These are phyloP conservation scores for Rhadina sibilatrix DNA, from an alignment of 2,113 vertebrate genomes.

Conservation along the genomic window DNA sequence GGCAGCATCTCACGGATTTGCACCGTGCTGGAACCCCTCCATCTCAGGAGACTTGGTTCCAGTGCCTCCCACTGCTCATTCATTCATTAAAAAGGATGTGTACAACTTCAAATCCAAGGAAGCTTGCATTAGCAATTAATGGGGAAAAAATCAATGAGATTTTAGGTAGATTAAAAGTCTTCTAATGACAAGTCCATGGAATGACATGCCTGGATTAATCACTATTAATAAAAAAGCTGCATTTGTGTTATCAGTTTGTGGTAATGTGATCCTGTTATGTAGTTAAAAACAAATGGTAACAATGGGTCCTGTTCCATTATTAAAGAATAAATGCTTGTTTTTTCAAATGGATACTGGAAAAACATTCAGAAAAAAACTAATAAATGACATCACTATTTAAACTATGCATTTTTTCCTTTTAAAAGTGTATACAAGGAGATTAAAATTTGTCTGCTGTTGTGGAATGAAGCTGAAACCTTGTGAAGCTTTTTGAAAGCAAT, in stretches of 20 bases:
- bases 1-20: not conserved
- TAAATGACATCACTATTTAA: not conserved
- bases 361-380: not conserved
- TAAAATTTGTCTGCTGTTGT: not conserved
- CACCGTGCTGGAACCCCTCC: not conserved
- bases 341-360: not conserved
- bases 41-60: not conserved
- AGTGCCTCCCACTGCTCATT: not conserved
- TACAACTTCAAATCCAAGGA: not conserved
- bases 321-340: not conserved
- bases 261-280: not conserved
- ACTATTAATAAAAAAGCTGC: not conserved
- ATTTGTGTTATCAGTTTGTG: not conserved
- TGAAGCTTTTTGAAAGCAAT: not conserved
- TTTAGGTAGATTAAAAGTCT: constrained; percentile 40
- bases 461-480: not conserved
- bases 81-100: not conserved
- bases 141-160: not conserved
- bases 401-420: not conserved
- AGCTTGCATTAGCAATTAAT: not conserved
- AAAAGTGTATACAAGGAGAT: not conserved
- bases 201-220: not conserved
- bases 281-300: not conserved
- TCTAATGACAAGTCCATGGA: not conserved
- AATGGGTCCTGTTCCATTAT: not conserved